phyloP scores from a whole-genome alignment of 2,888 invertebrate genomes.

The Caenorhabditis sp. region DNA sequence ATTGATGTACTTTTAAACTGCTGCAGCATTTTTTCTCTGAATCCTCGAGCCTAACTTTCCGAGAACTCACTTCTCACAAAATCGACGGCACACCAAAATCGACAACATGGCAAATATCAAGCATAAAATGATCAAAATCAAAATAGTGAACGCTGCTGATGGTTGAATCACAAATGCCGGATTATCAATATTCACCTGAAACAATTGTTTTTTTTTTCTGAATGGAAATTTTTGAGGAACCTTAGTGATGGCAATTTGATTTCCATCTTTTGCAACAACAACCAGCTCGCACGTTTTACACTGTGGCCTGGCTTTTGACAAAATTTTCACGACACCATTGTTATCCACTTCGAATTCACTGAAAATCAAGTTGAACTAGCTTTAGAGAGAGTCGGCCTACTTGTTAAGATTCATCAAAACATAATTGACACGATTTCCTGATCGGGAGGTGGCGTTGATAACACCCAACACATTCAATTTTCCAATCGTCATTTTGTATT shows the following conservation, averaged over 20 bases:
- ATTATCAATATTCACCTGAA: conserved; percentile 41
- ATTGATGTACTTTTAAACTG: too few relatives aligned
- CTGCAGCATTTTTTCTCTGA: too few relatives aligned
- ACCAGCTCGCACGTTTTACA: conserved; percentile 58
- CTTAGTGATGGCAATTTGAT: conserved; percentile 43
- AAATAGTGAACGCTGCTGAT: conserved; percentile 36
- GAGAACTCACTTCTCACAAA: conserved; percentile 43
- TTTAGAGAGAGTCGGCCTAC: conserved; percentile 13
- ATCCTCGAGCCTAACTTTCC: background rate
- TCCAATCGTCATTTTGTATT: conserved; percentile 48
- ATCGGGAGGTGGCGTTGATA: conserved; percentile 30
- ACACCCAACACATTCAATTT: conserved; percentile 44
- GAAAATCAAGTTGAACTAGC: conserved; percentile 6
- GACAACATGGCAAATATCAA: conserved; percentile 48
- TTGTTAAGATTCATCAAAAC: conserved; percentile 51
- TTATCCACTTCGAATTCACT: conserved; percentile 45
- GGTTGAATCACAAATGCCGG: conserved; percentile 35
- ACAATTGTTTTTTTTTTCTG: background rate
- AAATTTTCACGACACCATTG: conserved; percentile 42
- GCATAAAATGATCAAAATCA: conserved; percentile 41
- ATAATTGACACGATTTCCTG: conserved; percentile 36
- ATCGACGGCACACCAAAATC: conserved; percentile 41
- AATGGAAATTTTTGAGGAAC: too few relatives aligned
- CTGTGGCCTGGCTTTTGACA: conserved; percentile 39
- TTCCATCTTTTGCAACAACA: conserved; percentile 54